These are phyloP conservation scores for Pipistrellus nathusii DNA, from an alignment of 2,797 vertebrate species.

Conservation along the genomic window DNA sequence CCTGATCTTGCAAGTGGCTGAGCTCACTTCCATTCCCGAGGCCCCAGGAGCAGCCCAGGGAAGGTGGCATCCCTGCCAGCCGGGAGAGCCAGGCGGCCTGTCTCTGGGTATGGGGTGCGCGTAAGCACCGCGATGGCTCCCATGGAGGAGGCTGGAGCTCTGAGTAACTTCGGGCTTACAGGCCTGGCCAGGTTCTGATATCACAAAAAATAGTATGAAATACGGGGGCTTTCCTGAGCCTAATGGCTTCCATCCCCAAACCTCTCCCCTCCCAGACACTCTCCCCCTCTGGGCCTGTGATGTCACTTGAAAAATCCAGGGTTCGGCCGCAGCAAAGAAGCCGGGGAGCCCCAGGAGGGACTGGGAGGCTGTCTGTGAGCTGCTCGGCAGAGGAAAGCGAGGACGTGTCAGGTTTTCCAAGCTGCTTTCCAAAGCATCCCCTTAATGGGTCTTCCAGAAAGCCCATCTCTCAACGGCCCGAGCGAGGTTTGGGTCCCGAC, in stretches of 20 bases:
- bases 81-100: not conserved
- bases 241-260: not conserved
- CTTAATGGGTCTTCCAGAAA: conserved; percentile 81
- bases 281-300: not conserved
- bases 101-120: accelerated
- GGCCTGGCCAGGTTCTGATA: not conserved
- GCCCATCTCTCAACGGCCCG: conserved; percentile 55
- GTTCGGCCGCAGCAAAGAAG: not conserved
- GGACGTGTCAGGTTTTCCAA: conserved; percentile 78
- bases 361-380: conserved; percentile 66
- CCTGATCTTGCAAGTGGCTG: not conserved
- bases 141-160: not conserved
- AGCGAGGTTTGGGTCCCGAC: conserved; percentile 17
- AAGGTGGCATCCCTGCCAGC: not conserved
- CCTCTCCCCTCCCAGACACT: conserved; percentile 9
- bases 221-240: not conserved
- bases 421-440: conserved; percentile 71
- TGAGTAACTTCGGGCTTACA: not conserved
- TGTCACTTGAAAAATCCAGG: conserved; percentile 69
- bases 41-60: not conserved
- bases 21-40: not conserved
- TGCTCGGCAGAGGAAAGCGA: conserved; percentile 75
- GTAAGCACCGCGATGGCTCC: not conserved
- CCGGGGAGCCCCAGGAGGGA: conserved; percentile 48
- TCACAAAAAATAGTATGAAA: not conserved